Conservation (phyloP, 2,888 invertebrate species). For the Clusia tigrina region DNA sequence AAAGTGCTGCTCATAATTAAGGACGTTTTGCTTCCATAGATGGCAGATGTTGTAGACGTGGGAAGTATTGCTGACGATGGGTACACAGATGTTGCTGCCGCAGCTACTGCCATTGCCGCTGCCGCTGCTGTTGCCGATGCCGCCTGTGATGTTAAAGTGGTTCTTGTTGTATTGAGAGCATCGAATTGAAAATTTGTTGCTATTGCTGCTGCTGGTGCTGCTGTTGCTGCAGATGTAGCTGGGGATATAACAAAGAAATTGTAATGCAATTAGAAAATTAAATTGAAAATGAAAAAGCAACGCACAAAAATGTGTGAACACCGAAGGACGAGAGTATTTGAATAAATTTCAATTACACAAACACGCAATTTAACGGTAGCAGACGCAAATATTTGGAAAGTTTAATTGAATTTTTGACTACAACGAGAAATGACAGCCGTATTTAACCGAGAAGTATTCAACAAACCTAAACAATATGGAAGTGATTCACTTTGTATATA, state of each 20-base stretch:
- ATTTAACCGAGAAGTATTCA: too few species aligned
- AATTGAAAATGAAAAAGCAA: slow-evolving; percentile 5
- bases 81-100: too few species aligned
- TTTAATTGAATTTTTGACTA: neutral
- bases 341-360: neutral
- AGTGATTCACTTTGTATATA: too few species aligned
- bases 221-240: slow-evolving; percentile 25
- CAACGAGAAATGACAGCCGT: too few species aligned
- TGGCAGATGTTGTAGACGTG: slow-evolving; percentile 27
- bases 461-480: too few species aligned
- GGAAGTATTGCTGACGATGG: slow-evolving; percentile 27
- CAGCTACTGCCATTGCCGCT: slow-evolving; percentile 12
- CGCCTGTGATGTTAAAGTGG: neutral
- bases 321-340: neutral
- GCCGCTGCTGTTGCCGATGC: neutral
- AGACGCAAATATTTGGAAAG: neutral
- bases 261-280: slow-evolving; percentile 16
- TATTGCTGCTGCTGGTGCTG: slow-evolving; percentile 32
- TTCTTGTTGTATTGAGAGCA: slow-evolving; percentile 35
- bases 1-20: slow-evolving; percentile 33
- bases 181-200: slow-evolving; percentile 35
- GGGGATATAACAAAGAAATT: neutral
- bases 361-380: neutral
- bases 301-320: neutral
- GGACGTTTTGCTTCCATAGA: slow-evolving; percentile 33